Percentiles rank a stretch among this genome's conserved stretches.
Conservation (phyloP, 2,797 vertebrate species). For the Rhadinocentrus ornatus region DNA sequence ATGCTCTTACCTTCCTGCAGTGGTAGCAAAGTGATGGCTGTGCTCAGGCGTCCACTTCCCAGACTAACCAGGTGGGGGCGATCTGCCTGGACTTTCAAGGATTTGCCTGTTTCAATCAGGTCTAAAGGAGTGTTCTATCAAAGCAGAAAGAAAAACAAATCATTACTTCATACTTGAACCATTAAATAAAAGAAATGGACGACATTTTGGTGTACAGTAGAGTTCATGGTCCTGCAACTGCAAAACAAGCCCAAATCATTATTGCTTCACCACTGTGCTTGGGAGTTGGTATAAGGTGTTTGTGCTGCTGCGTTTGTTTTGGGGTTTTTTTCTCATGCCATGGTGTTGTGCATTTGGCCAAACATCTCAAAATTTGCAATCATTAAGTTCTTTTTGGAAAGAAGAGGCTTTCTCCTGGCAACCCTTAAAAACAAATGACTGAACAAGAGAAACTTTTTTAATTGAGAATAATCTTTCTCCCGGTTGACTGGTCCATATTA, state of each 20-base stretch:
- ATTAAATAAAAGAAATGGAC: too few species aligned
- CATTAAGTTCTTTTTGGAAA: too few species aligned
- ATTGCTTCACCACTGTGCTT: background rate
- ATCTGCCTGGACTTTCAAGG: conserved; percentile 94
- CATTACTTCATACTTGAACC: background rate
- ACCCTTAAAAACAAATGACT: too few species aligned
- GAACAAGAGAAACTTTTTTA: background rate
- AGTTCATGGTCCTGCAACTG: background rate
- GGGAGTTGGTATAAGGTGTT: background rate
- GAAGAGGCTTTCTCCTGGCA: too few species aligned
- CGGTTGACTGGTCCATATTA: background rate
- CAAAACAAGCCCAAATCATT: background rate
- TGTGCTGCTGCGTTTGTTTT: background rate
- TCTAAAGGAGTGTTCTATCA: conserved; percentile 90
- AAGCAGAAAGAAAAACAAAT: conserved; percentile 20
- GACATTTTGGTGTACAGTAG: too few species aligned
- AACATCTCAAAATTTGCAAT: background rate
- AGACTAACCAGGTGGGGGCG: conserved; percentile 96
- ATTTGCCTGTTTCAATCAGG: conserved; percentile 92
- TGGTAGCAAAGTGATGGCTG: conserved; percentile 93
- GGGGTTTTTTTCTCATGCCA: too few species aligned
- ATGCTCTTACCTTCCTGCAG: conserved; percentile 89
- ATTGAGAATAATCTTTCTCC: background rate
- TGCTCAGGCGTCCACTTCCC: conserved; percentile 95
- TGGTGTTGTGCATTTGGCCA: background rate